Evolutionary conservation across 1,140 invertebrate genomes (phyloP).

Genomic region (Drosophila athabasca): DNA sequence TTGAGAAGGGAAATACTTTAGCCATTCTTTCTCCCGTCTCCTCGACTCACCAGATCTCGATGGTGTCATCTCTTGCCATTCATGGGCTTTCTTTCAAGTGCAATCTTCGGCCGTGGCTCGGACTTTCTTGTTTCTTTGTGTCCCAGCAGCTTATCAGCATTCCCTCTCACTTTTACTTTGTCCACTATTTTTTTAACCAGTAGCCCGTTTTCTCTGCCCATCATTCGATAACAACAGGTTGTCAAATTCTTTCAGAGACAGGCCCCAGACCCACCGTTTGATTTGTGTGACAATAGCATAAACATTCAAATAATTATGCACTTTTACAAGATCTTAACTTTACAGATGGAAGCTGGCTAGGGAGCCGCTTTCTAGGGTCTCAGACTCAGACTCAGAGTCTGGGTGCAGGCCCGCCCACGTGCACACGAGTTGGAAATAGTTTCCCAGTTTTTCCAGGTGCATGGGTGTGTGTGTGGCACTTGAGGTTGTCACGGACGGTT

Average conservation of each 20-base stretch:
- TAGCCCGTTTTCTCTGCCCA: constrained; percentile 31
- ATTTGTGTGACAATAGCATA: constrained; percentile 30
- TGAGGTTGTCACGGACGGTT: constrained; percentile 42
- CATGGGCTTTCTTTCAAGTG: constrained; percentile 21
- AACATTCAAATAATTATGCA: constrained; percentile 56
- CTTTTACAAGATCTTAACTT: constrained; percentile 22
- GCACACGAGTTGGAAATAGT: constrained; percentile 22
- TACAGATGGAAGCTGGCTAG: too few relatives aligned
- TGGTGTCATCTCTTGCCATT: constrained; percentile 17
- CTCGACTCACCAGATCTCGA: constrained; percentile 3
- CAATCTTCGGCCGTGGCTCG: not conserved
- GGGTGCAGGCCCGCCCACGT: constrained; percentile 44
- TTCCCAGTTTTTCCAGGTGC: constrained; percentile 51
- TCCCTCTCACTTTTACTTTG: constrained; percentile 59
- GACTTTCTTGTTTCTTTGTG: constrained; percentile 37
- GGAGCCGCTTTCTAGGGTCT: not conserved
- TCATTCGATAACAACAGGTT: constrained; percentile 35
- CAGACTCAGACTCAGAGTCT: not conserved
- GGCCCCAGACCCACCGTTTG: not conserved
- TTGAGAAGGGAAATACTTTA: too few relatives aligned
- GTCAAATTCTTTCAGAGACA: constrained; percentile 45
- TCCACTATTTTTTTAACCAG: constrained; percentile 15
- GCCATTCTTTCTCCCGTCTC: too few relatives aligned
- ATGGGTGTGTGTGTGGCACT: constrained; percentile 8
- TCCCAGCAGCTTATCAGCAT: constrained; percentile 24